A percentile compares a stretch with the other conserved stretches of the same genome.
Conservation (phyloP, 2,888 invertebrate species). For the Calliopum simillimum region DNA sequence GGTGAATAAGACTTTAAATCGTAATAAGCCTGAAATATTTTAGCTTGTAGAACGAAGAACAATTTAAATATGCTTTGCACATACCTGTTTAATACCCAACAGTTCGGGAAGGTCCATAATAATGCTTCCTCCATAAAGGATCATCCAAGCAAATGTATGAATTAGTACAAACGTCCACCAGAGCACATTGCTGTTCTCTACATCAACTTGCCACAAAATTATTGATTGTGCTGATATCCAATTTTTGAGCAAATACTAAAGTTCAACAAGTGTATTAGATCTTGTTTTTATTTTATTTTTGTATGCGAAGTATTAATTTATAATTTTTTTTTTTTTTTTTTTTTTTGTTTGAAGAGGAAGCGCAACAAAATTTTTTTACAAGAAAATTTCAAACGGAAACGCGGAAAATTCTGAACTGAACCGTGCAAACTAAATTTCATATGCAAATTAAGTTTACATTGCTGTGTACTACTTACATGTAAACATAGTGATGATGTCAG, state of each 20-base stretch:
- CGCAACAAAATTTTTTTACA: too few relatives aligned
- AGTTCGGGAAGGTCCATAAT: conserved; percentile 74
- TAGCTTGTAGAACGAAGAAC: neutral
- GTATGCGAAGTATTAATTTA: neutral
- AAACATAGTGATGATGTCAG: conserved; percentile 68
- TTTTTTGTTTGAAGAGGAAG: too few relatives aligned
- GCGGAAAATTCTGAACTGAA: too few relatives aligned
- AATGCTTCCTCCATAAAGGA: conserved; percentile 73
- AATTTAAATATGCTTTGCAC: conserved; percentile 1
- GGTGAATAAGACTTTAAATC: conserved; percentile 69
- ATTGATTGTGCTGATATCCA: conserved; percentile 70
- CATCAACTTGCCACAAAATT: conserved; percentile 71
- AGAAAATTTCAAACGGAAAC: too few relatives aligned
- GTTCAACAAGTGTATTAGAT: conserved; percentile 37
- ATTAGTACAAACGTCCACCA: conserved; percentile 69
- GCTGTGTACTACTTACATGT: conserved; percentile 59
- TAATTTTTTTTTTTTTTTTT: neutral
- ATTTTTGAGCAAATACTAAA: conserved; percentile 68
- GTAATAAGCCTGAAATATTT: conserved; percentile 69
- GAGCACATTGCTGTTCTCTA: conserved; percentile 63
- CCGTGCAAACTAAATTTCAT: too few relatives aligned
- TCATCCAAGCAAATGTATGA: conserved; percentile 71
- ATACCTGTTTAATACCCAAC: conserved; percentile 72
- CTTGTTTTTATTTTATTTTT: too few relatives aligned
- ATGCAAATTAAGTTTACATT: neutral